A percentile compares a stretch with the other conserved stretches of the same genome.
These are phyloP conservation scores for Acanthosepion pharaonis DNA, from an alignment of 2,888 invertebrate genomes.

Conservation along the genomic window DNA sequence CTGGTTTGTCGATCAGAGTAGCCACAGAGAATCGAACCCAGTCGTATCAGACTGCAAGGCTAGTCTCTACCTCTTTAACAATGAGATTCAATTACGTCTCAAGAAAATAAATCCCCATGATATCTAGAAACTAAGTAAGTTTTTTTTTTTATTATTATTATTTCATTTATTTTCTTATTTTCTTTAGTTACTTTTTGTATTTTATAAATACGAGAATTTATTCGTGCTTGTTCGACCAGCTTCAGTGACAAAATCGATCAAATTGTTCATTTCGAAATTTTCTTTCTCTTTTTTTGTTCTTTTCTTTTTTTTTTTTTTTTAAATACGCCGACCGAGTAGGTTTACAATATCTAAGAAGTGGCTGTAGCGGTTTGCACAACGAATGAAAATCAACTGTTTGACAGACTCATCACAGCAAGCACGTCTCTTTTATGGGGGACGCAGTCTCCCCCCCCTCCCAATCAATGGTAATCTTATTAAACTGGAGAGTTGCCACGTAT, in stretches of 20 bases:
- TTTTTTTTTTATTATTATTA: not conserved
- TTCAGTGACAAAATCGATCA: not conserved
- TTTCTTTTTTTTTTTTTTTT: not conserved
- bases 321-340: not conserved
- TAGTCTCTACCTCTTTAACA: no score
- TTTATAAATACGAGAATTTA: not conserved
- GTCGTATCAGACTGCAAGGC: no score
- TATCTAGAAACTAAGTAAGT: no score
- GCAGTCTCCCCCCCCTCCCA: not conserved
- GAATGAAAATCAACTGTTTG: not conserved
- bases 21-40: no score
- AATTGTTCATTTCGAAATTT: not conserved
- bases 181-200: not conserved
- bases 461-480: conserved; percentile 33
- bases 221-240: not conserved
- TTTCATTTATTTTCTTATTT: not conserved
- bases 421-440: conserved; percentile 2
- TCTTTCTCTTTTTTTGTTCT: not conserved
- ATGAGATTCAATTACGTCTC: no score
- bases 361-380: not conserved
- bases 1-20: no score
- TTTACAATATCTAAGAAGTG: not conserved
- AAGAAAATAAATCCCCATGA: no score
- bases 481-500: conserved; percentile 33
- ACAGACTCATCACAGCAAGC: not conserved